Conservation (phyloP, 2,888 invertebrate genomes). For the Aphodius granarius region DNA sequence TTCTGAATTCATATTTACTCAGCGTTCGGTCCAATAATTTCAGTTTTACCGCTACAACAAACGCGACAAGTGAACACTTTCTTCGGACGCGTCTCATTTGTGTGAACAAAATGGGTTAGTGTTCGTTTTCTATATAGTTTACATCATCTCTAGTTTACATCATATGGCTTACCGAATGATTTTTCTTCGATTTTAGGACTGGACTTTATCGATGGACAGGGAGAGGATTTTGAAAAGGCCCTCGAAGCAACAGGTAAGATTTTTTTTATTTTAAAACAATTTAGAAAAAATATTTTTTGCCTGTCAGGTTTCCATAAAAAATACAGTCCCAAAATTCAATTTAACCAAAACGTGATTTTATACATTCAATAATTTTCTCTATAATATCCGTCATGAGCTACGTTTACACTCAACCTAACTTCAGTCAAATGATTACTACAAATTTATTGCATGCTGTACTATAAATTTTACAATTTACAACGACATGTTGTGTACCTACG, state of each 20-base stretch:
- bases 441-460: background rate
- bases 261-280: background rate
- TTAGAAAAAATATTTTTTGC: no score
- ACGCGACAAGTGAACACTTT: background rate
- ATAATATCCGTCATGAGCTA: background rate
- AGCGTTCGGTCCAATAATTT: background rate
- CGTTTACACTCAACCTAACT: background rate
- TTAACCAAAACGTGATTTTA: no score
- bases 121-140: constrained; percentile 3
- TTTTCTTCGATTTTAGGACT: constrained; percentile 59
- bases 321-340: no score
- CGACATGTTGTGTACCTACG: no score
- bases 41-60: background rate
- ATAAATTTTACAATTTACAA: background rate
- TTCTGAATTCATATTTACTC: background rate
- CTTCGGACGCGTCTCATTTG: background rate
- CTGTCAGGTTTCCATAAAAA: no score
- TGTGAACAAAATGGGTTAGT: constrained; percentile 34
- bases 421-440: background rate
- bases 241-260: constrained; percentile 70
- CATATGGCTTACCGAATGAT: background rate
- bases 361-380: background rate
- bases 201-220: constrained; percentile 72
- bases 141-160: background rate
- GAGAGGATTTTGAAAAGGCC: constrained; percentile 73